Evolutionary conservation across 2,797 vertebrate species (phyloP).

Genomic region (Sus cebifrons): DNA sequence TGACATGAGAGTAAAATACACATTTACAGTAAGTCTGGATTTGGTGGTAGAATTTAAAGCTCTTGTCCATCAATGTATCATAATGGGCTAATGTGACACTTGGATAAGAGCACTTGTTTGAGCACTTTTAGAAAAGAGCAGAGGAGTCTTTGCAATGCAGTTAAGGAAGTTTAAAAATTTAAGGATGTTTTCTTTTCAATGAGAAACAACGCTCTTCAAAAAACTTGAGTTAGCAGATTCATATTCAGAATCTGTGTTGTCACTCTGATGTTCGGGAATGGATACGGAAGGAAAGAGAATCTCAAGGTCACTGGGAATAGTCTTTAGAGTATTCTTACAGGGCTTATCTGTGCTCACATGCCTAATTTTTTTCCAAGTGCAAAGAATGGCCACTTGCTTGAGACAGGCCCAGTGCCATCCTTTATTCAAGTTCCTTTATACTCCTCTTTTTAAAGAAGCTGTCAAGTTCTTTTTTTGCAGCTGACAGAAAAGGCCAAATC

Average conservation of each 20-base stretch:
- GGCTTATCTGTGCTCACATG: slow-evolving; percentile 94
- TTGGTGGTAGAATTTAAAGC: slow-evolving; percentile 59
- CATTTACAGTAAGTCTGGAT: slow-evolving; percentile 68
- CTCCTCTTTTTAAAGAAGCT: slow-evolving; percentile 98
- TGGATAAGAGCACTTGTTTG: slow-evolving; percentile 59
- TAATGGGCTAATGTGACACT: slow-evolving; percentile 65
- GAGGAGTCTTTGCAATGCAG: background rate
- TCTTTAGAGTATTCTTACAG: slow-evolving; percentile 91
- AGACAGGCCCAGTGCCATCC: slow-evolving; percentile 94
- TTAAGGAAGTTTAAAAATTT: slow-evolving; percentile 57
- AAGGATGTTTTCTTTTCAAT: slow-evolving; percentile 54
- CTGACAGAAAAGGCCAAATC: slow-evolving; percentile 96
- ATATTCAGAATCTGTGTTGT: slow-evolving; percentile 85
- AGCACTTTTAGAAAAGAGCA: slow-evolving; percentile 75
- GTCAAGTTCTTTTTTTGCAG: slow-evolving; percentile 96
- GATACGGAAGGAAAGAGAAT: slow-evolving; percentile 87
- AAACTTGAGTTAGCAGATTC: slow-evolving; percentile 77
- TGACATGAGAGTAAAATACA: slow-evolving; percentile 69
- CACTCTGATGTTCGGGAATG: slow-evolving; percentile 83
- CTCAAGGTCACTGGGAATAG: slow-evolving; percentile 92
- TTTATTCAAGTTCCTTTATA: slow-evolving; percentile 97
- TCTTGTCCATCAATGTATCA: slow-evolving; percentile 65
- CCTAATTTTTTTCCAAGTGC: slow-evolving; percentile 92
- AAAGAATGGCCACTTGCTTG: slow-evolving; percentile 93
- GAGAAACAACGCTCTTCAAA: slow-evolving; percentile 83